phyloP scores from a whole-genome alignment of 2,797 vertebrate genomes.

The Telmatherina bonti region DNA sequence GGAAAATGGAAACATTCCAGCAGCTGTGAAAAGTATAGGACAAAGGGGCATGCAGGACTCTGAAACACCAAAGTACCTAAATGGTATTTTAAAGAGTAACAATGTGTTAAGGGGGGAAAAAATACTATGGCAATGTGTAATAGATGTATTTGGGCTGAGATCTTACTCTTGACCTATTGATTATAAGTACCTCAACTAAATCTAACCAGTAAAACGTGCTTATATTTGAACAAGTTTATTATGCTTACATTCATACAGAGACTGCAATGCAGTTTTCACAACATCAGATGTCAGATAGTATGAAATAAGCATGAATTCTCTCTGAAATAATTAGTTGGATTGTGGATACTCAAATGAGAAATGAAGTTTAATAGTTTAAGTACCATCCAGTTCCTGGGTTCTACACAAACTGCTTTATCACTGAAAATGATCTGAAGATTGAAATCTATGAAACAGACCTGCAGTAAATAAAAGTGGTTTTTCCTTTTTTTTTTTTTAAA shows the following conservation, averaged over 20 bases:
- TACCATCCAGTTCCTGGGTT: not conserved
- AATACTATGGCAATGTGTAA: not conserved
- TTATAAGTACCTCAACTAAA: not conserved
- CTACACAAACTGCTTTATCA: not conserved
- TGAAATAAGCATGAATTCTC: no score
- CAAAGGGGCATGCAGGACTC: no score
- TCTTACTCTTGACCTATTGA: no score
- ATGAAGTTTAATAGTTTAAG: not conserved
- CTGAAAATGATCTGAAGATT: not conserved
- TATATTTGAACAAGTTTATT: not conserved
- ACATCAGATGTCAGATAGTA: not conserved
- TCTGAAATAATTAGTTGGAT: not conserved
- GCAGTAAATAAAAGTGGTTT: not conserved
- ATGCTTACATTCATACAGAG: not conserved
- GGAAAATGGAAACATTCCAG: no score
- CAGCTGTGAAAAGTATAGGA: no score
- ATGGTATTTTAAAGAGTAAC: no score
- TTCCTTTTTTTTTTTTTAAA: not conserved
- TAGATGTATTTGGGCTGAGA: not conserved
- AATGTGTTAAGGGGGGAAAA: not conserved
- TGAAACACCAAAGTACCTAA: no score
- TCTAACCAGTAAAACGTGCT: not conserved
- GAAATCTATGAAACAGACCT: not conserved
- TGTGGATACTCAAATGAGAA: not conserved
- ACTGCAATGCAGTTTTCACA: not conserved